Base-by-base conservation (phyloP, 2,797 vertebrate genomes). In the Perdix hodgsoniae region DNA sequence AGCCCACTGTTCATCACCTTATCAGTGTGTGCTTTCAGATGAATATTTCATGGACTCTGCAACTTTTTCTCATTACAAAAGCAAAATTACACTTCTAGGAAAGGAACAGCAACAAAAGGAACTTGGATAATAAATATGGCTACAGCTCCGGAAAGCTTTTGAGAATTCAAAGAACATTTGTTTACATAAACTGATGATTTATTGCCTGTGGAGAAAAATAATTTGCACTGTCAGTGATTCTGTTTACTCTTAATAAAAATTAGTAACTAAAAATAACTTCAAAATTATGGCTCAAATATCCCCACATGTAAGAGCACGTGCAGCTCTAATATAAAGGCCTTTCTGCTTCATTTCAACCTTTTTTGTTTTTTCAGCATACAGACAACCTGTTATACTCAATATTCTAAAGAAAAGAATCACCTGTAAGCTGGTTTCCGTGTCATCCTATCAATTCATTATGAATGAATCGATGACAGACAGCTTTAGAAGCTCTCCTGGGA, bases 241-340 rank as follows among this genome's bases (percentile, higher is more conserved):
- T 95, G 91, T 93, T 91, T 86, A 90, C 33, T 70, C 74, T 86
- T 81, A 88, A 96, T 91, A 94, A 95, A 96, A 97, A 97, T 92
- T 84, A 92, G 92, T 78, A 94, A 60, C 91, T 93, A 96, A 97
- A 97, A 97, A 88, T 93, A 93, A 57, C 57, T 82, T 66, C 0
- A 0, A 82, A 93, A 88, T 59, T 72, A 29, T 67, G 70, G 73
- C 65, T 93, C 73, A 64, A 81, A 88, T 45, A 94, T 49, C 52
- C 70, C 29, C 57, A 69, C 17, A 54, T n/a, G 54, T 56, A 56
- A 77, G 91, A 87, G 16, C 66, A 69, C n/a, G 35, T 9, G 61
- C 24, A 69, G 78, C 76, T 79, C 19, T 40, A 88, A 90, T 27
- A 86, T 27, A 82, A 90, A 88, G 52, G 6, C 50, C 69, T 75